phyloP scores from a whole-genome alignment of 2,113 vertebrate species.

The Ictalurus punctatus region DNA sequence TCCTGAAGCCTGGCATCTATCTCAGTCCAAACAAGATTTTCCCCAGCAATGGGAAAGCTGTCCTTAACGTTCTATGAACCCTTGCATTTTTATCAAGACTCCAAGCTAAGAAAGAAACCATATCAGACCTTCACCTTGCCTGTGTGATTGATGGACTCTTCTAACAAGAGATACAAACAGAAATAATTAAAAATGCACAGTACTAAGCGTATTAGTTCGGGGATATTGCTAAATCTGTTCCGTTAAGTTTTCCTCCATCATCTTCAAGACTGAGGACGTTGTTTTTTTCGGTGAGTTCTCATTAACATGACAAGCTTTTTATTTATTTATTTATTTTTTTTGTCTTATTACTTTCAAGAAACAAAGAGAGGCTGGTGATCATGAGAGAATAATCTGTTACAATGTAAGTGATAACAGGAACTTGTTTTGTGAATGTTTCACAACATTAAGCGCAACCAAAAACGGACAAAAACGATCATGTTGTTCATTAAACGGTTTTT shows the following conservation, averaged over 20 bases:
- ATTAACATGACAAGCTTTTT: not conserved
- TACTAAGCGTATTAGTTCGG: not conserved
- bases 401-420: too few species aligned
- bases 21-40: constrained; percentile 17
- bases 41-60: not conserved
- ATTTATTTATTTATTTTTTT: not conserved
- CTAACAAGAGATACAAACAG: not conserved
- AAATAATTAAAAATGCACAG: not conserved
- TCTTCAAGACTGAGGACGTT: not conserved
- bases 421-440: too few species aligned
- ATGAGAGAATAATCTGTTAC: too few species aligned
- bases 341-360: not conserved
- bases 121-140: constrained; percentile 1
- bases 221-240: not conserved
- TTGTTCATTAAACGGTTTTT: not conserved
- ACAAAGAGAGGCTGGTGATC: not conserved
- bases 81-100: constrained; percentile 4
- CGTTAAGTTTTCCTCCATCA: not conserved
- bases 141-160: not conserved
- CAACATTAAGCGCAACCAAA: not conserved
- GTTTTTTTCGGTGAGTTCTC: not conserved
- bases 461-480: not conserved
- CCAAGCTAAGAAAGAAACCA: not conserved
- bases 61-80: constrained; percentile 13
- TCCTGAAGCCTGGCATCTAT: constrained; percentile 27